These are phyloP conservation scores for Argopecten irradians DNA, from an alignment of 1,140 invertebrate genomes.

Conservation along the genomic window DNA sequence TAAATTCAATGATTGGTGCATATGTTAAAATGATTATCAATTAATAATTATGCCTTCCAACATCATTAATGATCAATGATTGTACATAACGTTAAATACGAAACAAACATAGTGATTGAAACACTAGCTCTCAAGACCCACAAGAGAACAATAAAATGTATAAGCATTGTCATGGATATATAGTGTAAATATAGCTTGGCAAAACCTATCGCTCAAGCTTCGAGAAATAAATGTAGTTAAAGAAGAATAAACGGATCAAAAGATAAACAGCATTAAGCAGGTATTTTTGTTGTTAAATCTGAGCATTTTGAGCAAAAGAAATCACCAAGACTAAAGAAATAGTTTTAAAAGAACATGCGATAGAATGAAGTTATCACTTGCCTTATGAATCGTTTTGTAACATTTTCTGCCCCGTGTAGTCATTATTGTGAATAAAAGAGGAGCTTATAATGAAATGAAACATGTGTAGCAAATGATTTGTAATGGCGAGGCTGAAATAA, in stretches of 20 bases:
- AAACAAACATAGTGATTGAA: background rate
- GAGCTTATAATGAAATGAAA: background rate
- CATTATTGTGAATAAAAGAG: background rate
- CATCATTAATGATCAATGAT: background rate
- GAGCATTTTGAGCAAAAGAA: slow-evolving; percentile 21
- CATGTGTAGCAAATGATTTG: background rate
- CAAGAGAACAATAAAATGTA: background rate
- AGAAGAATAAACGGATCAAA: background rate
- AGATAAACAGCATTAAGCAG: background rate
- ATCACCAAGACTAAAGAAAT: background rate
- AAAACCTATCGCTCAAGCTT: background rate
- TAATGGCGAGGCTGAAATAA: background rate
- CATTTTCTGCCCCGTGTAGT: background rate
- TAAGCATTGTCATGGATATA: slow-evolving; percentile 11
- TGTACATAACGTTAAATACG: background rate
- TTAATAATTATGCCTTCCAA: background rate
- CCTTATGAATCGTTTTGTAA: background rate
- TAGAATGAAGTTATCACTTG: background rate
- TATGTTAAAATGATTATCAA: slow-evolving; percentile 23
- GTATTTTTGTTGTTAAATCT: slow-evolving; percentile 6
- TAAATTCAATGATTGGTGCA: slow-evolving; percentile 18
- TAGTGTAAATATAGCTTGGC: background rate
- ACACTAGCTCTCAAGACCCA: background rate
- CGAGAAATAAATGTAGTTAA: background rate
- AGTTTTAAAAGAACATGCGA: background rate